Base-by-base conservation (phyloP, 2,113 vertebrate species). In the Chionis minor region DNA sequence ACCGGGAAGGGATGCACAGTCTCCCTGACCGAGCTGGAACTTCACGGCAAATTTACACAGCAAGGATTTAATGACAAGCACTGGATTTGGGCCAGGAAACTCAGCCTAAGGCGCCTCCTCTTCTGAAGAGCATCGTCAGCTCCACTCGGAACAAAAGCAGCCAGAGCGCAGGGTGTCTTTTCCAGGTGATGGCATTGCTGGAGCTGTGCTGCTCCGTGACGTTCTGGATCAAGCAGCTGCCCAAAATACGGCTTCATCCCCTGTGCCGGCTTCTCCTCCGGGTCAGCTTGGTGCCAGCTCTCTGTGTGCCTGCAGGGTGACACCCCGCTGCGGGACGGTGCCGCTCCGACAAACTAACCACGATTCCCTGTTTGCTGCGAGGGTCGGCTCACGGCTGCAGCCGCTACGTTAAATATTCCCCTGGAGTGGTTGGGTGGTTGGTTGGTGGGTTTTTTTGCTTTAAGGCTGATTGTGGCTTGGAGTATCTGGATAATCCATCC, bases 221-320 rank as follows among this genome's bases (percentile, higher is more conserved):
- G 10, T 42, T 30, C 10, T 30, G 33, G 24, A 45, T 47, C 5
- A 1, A 44, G 42, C 58, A 38, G 49, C 49, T 89, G 40, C 78
- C 81, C 45, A 28, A 56, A 38, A 20, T 27, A 10, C 7, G 3
- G 4, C 16, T 86, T n/a, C 32, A 16, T 18, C 6, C 11, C 14
- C 73, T 75, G 17, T 21, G 51, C 61, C 6, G 8, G 45, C 30
- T 14, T 11, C 49, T 88, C 13, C 87, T 61, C 3, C 2, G 73
- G 35, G 21, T 27, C 13, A 4, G 22, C 33, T 38, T 8, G 12
- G 8, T 30, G 5, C 45, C n/a, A 59, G 72, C 45, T 84, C 40
- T 30, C 63, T 18, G 0, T 13, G 30, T 13, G 6, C 38, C 32
- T 61, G 24, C 2, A 1, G 2, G 20, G 20, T 9, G 10, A 6